Conservation (phyloP, 2,888 invertebrate species). For the Polydrusus tereticollis region DNA sequence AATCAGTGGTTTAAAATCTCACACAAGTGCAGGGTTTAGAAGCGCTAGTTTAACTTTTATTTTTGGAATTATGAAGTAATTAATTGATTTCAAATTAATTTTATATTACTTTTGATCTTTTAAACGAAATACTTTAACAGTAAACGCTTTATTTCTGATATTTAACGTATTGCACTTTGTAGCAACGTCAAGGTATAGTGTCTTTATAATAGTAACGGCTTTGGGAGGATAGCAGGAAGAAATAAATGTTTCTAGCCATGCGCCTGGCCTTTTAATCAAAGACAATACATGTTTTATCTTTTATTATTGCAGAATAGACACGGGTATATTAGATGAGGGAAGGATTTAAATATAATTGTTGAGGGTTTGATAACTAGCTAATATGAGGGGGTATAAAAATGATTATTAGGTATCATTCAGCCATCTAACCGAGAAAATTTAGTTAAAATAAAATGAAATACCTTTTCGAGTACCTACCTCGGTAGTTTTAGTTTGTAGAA, state of each 20-base stretch:
- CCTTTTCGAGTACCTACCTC: too few relatives aligned
- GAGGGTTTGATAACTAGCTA: neutral
- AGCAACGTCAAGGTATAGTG: neutral
- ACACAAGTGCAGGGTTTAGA: neutral
- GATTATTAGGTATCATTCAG: neutral
- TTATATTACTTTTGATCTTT: neutral
- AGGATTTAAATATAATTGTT: neutral
- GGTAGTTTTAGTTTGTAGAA: too few relatives aligned
- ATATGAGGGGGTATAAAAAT: neutral
- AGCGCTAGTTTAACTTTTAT: slow-evolving; percentile 8
- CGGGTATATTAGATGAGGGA: slow-evolving; percentile 2
- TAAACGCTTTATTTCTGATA: slow-evolving; percentile 18
- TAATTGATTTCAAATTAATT: neutral
- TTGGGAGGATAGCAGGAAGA: neutral
- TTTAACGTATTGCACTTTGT: neutral
- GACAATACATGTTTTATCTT: slow-evolving; percentile 47
- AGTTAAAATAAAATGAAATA: too few relatives aligned
- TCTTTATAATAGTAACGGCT: neutral
- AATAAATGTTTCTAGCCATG: slow-evolving; percentile 18
- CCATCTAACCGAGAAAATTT: too few relatives aligned
- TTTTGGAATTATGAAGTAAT: slow-evolving; percentile 28
- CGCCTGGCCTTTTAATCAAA: slow-evolving; percentile 58
- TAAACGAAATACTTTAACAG: slow-evolving; percentile 19
- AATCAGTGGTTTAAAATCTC: too few relatives aligned
- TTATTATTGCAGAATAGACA: slow-evolving; percentile 1